Conservation (phyloP, 2,113 vertebrate species). For the Hemicordylus capensis region DNA sequence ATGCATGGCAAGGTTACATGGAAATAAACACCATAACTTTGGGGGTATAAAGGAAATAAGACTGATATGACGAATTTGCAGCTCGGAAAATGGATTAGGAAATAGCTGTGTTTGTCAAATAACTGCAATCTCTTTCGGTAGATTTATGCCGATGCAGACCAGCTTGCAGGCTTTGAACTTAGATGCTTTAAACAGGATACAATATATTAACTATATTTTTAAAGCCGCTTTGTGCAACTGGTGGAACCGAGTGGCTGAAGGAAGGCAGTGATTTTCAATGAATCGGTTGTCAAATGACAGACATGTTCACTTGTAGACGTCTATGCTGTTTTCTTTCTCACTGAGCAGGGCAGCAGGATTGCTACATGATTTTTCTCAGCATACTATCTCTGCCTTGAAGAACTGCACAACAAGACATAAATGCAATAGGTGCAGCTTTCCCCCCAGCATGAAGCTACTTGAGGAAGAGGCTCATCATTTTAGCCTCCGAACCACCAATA, state of each 20-base stretch:
- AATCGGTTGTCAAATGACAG: not conserved
- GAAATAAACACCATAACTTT: constrained; percentile 5
- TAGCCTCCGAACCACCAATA: not conserved
- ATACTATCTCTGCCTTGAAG: not conserved
- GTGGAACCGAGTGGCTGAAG: not conserved
- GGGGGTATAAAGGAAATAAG: constrained; percentile 5
- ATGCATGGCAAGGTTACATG: constrained; percentile 3
- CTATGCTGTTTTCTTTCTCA: not conserved
- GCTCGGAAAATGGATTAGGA: not conserved
- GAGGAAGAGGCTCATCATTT: not conserved
- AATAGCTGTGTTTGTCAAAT: not conserved
- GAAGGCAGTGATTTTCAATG: not conserved
- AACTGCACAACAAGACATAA: not conserved
- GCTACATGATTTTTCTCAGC: not conserved
- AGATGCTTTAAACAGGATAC: not conserved
- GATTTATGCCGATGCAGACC: not conserved
- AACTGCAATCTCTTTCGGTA: not conserved
- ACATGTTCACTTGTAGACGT: not conserved
- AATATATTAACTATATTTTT: not conserved
- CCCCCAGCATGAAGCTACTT: not conserved
- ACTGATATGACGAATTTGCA: constrained; percentile 15
- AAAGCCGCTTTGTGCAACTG: not conserved
- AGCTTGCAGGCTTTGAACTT: constrained; percentile 4
- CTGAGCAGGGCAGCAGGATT: not conserved
- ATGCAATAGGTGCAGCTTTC: not conserved